Conservation (phyloP, 2,113 vertebrate genomes). For the Pygoscelis antarcticus region DNA sequence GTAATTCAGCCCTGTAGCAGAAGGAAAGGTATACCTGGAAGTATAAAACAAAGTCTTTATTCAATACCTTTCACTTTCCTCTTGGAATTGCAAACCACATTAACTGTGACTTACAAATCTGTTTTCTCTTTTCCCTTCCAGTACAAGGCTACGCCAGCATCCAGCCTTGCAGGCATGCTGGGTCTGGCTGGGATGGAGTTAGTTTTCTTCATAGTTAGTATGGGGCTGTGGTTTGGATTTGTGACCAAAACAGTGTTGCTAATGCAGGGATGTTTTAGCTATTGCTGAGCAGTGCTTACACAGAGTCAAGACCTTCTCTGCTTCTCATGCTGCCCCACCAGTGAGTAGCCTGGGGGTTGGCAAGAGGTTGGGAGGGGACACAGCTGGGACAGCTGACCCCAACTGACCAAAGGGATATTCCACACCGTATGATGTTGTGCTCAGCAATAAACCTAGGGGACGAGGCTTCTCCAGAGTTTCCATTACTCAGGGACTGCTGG, state of each 20-base stretch:
- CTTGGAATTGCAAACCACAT: background rate
- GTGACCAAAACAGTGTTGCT: background rate
- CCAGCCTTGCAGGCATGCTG: background rate
- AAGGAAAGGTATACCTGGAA: background rate
- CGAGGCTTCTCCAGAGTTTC: rapidly evolving
- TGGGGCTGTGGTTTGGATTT: background rate
- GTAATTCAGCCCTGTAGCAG: background rate
- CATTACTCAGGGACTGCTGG: too few relatives aligned
- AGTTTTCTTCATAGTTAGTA: background rate
- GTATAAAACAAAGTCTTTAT: background rate
- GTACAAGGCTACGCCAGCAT: background rate
- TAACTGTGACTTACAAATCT: background rate
- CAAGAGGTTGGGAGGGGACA: background rate
- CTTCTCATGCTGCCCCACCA: background rate
- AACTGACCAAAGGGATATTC: background rate
- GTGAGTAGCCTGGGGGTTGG: background rate
- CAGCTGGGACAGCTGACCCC: background rate
- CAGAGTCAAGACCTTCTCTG: background rate
- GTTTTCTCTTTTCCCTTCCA: background rate
- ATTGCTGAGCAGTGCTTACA: background rate
- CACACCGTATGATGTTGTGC: rapidly evolving
- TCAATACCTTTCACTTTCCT: background rate
- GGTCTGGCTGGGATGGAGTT: background rate
- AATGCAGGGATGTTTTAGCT: background rate
- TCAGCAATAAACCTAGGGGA: background rate